Conservation (phyloP, 2,113 vertebrate species). For the Phoenicopterus ruber region DNA sequence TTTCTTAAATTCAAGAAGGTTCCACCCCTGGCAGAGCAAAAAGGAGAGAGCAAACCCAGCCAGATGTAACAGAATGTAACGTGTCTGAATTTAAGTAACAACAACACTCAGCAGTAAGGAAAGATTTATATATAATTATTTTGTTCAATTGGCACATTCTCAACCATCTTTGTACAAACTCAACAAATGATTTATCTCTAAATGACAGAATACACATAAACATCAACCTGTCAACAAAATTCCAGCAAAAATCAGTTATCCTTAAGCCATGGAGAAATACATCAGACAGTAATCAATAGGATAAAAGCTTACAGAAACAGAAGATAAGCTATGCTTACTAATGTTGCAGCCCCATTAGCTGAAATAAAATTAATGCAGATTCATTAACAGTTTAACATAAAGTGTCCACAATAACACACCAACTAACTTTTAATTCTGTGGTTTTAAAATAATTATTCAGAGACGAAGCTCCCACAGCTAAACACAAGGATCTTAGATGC, state of each 20-base stretch:
- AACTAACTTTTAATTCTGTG: not conserved
- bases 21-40: not conserved
- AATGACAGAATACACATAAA: not conserved
- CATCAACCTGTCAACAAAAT: constrained; percentile 5
- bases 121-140: not conserved
- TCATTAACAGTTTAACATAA: not conserved
- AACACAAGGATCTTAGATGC: not conserved
- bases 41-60: not conserved
- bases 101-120: not conserved
- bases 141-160: not conserved
- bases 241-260: not conserved
- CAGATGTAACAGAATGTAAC: not conserved
- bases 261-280: not conserved
- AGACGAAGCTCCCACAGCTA: not conserved
- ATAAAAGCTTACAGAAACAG: not conserved
- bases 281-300: not conserved
- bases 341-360: not conserved
- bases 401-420: not conserved
- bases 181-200: not conserved
- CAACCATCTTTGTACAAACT: not conserved
- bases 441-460: not conserved
- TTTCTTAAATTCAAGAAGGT: not conserved
- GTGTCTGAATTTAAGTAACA: not conserved
- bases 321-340: not conserved
- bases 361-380: not conserved